These are phyloP conservation scores for Leucoraja erinaceus DNA, from an alignment of 2,113 vertebrate species.

Conservation along the genomic window DNA sequence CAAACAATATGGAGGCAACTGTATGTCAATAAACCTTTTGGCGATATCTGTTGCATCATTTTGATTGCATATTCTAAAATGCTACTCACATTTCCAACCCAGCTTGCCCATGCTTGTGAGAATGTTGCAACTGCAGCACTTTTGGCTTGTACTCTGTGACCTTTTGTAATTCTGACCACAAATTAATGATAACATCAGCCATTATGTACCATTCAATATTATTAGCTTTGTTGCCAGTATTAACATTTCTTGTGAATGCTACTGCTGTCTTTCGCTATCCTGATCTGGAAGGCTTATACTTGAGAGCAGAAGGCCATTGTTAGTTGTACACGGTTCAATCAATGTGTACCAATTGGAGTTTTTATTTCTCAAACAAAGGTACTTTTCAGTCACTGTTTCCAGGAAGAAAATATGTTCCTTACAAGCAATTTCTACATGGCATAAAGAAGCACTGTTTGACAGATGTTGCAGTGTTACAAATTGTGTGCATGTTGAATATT, in stretches of 20 bases:
- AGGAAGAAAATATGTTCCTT: background rate
- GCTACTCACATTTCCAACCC: background rate
- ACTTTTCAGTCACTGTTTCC: constrained; percentile 29
- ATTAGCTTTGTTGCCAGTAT: background rate
- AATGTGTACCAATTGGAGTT: background rate
- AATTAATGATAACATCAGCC: background rate
- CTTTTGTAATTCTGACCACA: constrained; percentile 16
- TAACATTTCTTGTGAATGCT: constrained; percentile 25
- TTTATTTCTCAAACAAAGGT: constrained; percentile 15
- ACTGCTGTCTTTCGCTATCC: background rate
- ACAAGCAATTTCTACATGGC: background rate
- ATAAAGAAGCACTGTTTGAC: constrained; percentile 20
- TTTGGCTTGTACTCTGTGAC: constrained; percentile 3
- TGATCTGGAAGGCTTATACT: constrained; percentile 1
- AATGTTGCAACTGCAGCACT: constrained; percentile 1
- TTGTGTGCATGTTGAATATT: constrained; percentile 19
- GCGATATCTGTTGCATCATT: background rate
- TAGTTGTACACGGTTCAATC: background rate
- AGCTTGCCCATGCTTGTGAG: background rate
- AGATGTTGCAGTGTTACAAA: background rate
- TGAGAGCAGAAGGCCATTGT: constrained; percentile 18
- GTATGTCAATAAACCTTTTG: background rate
- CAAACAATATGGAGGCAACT: too few relatives aligned
- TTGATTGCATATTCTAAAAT: background rate
- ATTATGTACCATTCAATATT: background rate